Percentiles rank a stretch among this genome's conserved stretches.
Conservation (phyloP, 2,888 invertebrate species). For the Hololepta plana region DNA sequence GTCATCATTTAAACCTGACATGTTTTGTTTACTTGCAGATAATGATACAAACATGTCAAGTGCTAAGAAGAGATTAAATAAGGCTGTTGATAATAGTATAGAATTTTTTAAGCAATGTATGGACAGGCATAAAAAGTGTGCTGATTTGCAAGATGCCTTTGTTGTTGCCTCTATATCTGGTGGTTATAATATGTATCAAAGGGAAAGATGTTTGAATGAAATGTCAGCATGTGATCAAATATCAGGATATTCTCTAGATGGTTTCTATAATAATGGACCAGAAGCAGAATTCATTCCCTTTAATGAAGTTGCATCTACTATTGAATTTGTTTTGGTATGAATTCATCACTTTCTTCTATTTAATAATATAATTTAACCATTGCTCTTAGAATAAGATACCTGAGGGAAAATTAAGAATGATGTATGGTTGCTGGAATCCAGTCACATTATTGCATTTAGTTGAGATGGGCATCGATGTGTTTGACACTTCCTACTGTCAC, state of each 20-base stretch:
- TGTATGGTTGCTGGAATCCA: conserved; percentile 70
- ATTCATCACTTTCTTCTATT: conserved; percentile 4
- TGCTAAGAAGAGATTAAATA: conserved; percentile 47
- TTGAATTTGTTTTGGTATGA: conserved; percentile 44
- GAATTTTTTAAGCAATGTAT: conserved; percentile 51
- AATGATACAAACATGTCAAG: conserved; percentile 49
- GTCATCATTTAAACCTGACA: conserved; percentile 60
- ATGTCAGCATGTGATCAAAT: conserved; percentile 36
- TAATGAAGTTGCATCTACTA: conserved; percentile 36
- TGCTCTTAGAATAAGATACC: conserved; percentile 42
- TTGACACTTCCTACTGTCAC: conserved; percentile 72
- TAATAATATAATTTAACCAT: conserved; percentile 1
- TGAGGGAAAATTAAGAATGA: conserved; percentile 44
- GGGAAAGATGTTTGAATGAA: conserved; percentile 43
- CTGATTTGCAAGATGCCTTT: conserved; percentile 27
- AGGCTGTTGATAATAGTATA: conserved; percentile 52
- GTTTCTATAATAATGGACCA: conserved; percentile 58
- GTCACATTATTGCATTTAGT: conserved; percentile 51
- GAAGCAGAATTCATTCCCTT: conserved; percentile 32
- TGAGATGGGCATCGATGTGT: conserved; percentile 64
- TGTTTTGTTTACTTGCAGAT: conserved; percentile 68
- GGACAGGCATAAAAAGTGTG: conserved; percentile 34
- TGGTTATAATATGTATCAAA: conserved; percentile 45
- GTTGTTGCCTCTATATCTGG: conserved; percentile 56
- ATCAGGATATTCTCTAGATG: conserved; percentile 63